Conservation (phyloP, 1,140 invertebrate genomes). For the Brachionus manjavacas region DNA sequence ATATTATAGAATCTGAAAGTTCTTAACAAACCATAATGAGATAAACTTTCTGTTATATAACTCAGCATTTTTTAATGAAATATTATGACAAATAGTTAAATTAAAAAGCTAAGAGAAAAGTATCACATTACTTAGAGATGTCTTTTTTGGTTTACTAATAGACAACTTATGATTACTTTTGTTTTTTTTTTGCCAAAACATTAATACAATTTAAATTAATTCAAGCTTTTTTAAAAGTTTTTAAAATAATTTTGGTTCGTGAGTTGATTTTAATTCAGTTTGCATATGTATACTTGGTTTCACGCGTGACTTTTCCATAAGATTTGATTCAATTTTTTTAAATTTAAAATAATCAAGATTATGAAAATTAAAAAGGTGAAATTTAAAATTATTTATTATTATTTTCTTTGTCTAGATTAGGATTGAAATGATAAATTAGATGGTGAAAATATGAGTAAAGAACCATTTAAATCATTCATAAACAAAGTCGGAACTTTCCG, state of each 20-base stretch:
- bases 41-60: neutral
- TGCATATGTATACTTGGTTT: neutral
- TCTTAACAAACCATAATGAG: neutral
- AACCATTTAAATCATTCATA: conserved; percentile 40
- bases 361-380: conserved; percentile 3
- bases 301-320: neutral
- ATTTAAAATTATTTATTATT: neutral
- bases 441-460: conserved; percentile 34
- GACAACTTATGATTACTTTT: neutral
- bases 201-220: neutral
- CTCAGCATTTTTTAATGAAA: neutral
- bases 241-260: neutral
- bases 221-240: neutral
- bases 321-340: neutral
- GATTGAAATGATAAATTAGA: conserved; percentile 22
- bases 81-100: neutral
- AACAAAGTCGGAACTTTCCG: conserved; percentile 42
- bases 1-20: neutral
- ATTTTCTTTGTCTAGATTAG: neutral
- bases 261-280: neutral
- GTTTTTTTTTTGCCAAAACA: neutral
- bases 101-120: neutral
- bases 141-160: neutral
- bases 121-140: neutral
- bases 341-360: conserved; percentile 1